Evolutionary conservation across 2,113 vertebrate species (phyloP), one percentile per base, ranked within the genome.

Genomic region (Ictalurus furcatus): DNA sequence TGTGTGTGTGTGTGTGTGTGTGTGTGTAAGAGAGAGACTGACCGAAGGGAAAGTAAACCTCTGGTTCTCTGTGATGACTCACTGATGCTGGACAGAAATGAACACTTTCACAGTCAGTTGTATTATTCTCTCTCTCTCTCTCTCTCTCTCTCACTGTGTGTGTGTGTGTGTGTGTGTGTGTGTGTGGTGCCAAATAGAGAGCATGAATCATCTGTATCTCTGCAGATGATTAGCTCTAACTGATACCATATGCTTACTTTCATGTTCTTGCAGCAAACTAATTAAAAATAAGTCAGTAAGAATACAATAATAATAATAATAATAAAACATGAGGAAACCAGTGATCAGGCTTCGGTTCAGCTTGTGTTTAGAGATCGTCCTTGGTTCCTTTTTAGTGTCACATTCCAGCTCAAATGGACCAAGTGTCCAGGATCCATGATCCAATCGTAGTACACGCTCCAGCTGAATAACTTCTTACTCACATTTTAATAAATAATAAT

Each of bases 151-250:
- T 65, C 40, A 65, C 4, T 84, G 21, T 37, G 0, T 52, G 4
- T 79, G 12, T 52, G 44, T 80, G 23, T 28, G 19, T 44, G 37
- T 80, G 44, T 54, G 11, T 80, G 87, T 81, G 80, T 81, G 78
- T 90, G 86, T 67, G 63, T n/a, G 54, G 2, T 1, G 19, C 2
- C 13, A n/a, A 7, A 7, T 16, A 1, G 14, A 58, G 54, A 61
- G 56, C 11, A 37, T 82, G 59, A 78, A 83, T 34, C 81, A 83
- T 37, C 9, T 83, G 81, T 83, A 61, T 83, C 63, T 87, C 52
- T 89, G 85, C 90, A 58, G 84, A 56, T 85, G 48, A 71, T 85
- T 73, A 61, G 40, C 21, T 78, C 6, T 48, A 78, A 87, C 61
- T 37, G 69, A 80, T 85, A 52, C 88, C 56, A 83, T 61, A 59